Percentiles rank a stretch among this genome's conserved stretches.
phyloP scores from a whole-genome alignment of 53 echinoderm and acorn worm species.

The Mesocentrotus franciscanus region DNA sequence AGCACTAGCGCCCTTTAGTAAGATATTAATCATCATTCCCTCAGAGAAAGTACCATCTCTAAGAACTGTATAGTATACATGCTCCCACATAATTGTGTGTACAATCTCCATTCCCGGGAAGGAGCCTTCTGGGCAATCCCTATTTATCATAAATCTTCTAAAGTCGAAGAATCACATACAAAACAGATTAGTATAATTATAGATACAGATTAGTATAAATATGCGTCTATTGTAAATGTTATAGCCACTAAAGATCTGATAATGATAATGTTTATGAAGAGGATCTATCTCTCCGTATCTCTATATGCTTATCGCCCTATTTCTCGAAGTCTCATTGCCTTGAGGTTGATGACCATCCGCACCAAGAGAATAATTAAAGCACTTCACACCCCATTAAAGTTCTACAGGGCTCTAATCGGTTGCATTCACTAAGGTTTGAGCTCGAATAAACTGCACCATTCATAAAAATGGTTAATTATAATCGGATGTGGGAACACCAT shows the following conservation, averaged over 20 bases:
- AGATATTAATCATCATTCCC: too few relatives aligned
- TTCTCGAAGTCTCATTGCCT: neutral
- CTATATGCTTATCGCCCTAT: neutral
- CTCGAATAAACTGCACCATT: neutral
- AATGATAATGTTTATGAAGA: neutral
- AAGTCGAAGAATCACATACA: neutral
- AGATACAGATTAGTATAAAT: too few relatives aligned
- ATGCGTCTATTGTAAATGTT: too few relatives aligned
- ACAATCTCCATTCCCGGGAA: neutral
- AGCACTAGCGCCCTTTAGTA: too few relatives aligned
- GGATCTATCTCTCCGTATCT: neutral
- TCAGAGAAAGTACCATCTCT: too few relatives aligned
- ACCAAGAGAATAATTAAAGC: neutral
- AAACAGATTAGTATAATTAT: neutral
- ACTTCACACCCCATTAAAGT: neutral
- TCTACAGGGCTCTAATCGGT: neutral
- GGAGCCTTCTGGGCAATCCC: neutral
- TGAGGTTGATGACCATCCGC: neutral
- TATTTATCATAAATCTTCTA: neutral
- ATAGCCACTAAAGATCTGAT: neutral
- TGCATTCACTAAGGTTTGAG: neutral
- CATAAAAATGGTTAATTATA: neutral
- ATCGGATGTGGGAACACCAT: neutral
- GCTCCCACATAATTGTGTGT: neutral
- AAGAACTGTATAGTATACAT: too few relatives aligned